Conservation (phyloP, 2,113 vertebrate species). For the Macquaria ambigua region DNA sequence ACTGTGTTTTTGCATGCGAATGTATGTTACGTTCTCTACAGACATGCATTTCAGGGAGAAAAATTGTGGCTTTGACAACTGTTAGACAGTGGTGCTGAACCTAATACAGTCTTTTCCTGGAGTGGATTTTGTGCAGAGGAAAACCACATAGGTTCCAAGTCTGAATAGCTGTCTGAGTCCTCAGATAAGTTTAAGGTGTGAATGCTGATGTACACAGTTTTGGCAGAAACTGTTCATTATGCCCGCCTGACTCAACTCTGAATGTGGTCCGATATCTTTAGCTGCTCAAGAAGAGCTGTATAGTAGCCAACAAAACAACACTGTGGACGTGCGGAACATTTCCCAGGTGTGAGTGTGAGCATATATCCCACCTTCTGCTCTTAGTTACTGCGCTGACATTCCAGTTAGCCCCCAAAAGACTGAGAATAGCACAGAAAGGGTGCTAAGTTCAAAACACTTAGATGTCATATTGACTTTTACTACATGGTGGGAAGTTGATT, state of each 20-base stretch:
- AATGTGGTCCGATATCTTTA: conserved; percentile 1
- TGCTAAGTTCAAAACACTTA: conserved; percentile 51
- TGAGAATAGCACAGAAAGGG: conserved; percentile 40
- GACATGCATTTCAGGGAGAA: background rate
- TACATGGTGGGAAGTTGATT: conserved; percentile 58
- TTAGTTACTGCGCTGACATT: conserved; percentile 3
- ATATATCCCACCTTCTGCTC: background rate
- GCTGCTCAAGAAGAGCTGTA: conserved; percentile 5
- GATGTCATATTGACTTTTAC: conserved; percentile 62
- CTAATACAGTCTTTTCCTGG: conserved; percentile 4
- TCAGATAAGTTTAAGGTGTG: conserved; percentile 16
- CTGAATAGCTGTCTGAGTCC: conserved; percentile 6
- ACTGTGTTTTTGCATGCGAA: background rate
- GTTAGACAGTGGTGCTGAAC: conserved; percentile 8
- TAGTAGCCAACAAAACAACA: conserved; percentile 24
- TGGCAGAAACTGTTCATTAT: conserved; percentile 20
- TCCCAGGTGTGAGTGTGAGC: conserved; percentile 20
- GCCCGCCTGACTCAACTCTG: background rate
- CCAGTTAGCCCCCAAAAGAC: conserved; percentile 10
- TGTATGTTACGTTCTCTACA: background rate
- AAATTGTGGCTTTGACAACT: background rate
- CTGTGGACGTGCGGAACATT: conserved; percentile 5
- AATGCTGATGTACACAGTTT: conserved; percentile 34
- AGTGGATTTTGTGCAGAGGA: background rate
- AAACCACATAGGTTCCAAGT: background rate